A percentile compares a stretch with the other conserved stretches of the same genome.
These are phyloP conservation scores for Peromyscus attwateri DNA, from an alignment of 2,797 vertebrate genomes.

Conservation along the genomic window DNA sequence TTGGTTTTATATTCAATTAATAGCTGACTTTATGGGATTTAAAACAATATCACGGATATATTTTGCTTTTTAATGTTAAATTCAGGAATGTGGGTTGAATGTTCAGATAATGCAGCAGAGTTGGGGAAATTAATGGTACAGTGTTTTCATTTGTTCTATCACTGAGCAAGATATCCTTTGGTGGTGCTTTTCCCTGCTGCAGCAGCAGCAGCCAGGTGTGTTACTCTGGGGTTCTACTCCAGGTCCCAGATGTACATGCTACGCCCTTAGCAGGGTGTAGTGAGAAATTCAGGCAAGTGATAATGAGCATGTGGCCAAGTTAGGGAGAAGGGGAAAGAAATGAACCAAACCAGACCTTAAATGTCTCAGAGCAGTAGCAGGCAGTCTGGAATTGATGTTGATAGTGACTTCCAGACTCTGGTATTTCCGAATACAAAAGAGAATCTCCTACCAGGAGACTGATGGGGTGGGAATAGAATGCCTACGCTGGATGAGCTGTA, in stretches of 20 bases:
- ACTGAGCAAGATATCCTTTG: not conserved
- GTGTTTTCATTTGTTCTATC: not conserved
- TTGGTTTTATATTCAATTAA: not conserved
- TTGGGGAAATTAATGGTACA: not conserved
- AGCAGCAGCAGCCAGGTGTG: not conserved
- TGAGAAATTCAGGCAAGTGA: no score
- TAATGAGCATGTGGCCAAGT: not conserved
- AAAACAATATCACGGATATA: not conserved
- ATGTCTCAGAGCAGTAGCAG: not conserved
- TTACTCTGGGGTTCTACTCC: fast-evolving
- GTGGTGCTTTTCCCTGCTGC: not conserved
- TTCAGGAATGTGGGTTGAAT: not conserved
- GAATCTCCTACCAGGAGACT: not conserved
- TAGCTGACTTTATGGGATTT: not conserved
- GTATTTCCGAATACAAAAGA: not conserved
- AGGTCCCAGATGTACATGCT: fast-evolving
- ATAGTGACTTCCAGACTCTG: not conserved
- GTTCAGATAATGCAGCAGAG: not conserved
- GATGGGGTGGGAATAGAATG: not conserved
- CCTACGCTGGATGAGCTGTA: not conserved
- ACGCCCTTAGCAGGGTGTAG: not conserved
- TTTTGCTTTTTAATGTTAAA: not conserved
- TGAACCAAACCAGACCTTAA: not conserved
- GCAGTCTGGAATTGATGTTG: not conserved
- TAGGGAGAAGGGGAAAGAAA: not conserved